Base-by-base conservation (phyloP, 92 coral and sea anemone genomes). In the Micromussa lordhowensis region DNA sequence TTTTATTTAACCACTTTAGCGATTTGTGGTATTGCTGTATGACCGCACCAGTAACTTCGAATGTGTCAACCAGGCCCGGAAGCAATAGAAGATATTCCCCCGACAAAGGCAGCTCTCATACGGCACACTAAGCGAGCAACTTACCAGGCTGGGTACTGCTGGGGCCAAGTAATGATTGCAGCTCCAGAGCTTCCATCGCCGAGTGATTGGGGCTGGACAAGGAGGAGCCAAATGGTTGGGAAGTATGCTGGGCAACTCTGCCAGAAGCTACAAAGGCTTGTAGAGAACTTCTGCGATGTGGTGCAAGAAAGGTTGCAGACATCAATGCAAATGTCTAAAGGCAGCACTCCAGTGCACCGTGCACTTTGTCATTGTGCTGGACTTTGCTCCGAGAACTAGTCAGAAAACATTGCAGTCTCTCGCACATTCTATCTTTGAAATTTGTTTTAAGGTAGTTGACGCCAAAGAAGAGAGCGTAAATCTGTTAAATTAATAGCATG, bases 81-180 rank as follows among this genome's bases (percentile, higher is more conserved):
- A 83, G 57, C 93, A 86, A 80, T 90, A 32, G 93, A 86, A 69
- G 72, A 87, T 57, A 55, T 93, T 44, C 85, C 88, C 5, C 95
- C 91, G 19, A 82, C 95, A 30, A 64, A 88, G 32, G 91, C 86
- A 82, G 91, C 87, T 15, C 89, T 90, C 32, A 53, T 93, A 77
- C 84, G 82, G 53, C 95, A 86, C 89, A 36, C 75, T 6, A 86
- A 81, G 71, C 49, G 89, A 51, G 83, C 89, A 38, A 77, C 92
- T 10, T 89, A 92, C 79, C 91, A 92, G 82, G 91, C 92, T 63
- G 88, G 92, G 13, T 78, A 85, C 73, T 80, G 88, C 82, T 92
- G 93, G 83, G 38, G 57, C 82, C 88, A 83, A 75, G 88, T 49
- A 61, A 77, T 89, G 92, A 63, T 55, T 77, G 78, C 79, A 21